phyloP scores from a whole-genome alignment of 2,888 invertebrate genomes.

The Blera fallax region DNA sequence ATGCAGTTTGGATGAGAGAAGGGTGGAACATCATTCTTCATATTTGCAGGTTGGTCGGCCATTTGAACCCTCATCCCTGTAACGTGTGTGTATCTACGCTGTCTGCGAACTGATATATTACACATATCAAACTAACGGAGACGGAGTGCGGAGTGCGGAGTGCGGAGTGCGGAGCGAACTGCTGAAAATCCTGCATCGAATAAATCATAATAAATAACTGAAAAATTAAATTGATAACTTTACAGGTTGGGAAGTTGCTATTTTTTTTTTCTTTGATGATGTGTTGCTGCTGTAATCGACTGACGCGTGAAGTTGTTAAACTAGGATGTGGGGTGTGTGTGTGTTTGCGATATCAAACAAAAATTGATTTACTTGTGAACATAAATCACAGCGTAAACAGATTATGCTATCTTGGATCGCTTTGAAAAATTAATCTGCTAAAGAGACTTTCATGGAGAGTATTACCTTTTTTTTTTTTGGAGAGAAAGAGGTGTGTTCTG shows the following conservation, averaged over 20 bases:
- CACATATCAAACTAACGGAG: conserved; percentile 37
- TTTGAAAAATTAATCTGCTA: conserved; percentile 69
- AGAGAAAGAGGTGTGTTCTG: background rate
- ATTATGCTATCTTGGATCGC: conserved; percentile 58
- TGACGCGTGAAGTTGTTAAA: conserved; percentile 60
- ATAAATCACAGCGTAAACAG: conserved; percentile 70
- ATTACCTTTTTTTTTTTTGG: background rate
- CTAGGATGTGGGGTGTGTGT: background rate
- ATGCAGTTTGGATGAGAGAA: conserved; percentile 42
- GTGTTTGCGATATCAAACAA: conserved; percentile 24
- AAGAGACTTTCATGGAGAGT: conserved; percentile 57
- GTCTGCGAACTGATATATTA: conserved; percentile 59
- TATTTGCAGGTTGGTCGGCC: conserved; percentile 55
- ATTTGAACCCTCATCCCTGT: background rate
- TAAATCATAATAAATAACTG: conserved; percentile 73
- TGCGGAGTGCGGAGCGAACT: background rate
- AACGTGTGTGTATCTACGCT: conserved; percentile 16
- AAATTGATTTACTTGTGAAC: conserved; percentile 71
- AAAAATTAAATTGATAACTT: conserved; percentile 72
- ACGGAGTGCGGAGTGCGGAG: background rate
- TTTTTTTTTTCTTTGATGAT: background rate
- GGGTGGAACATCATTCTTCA: conserved; percentile 52
- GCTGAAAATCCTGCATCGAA: conserved; percentile 61
- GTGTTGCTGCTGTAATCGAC: conserved; percentile 33
- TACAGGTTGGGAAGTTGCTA: conserved; percentile 60